Conservation (phyloP, 2,113 vertebrate species). For the Oryzias javanicus region DNA sequence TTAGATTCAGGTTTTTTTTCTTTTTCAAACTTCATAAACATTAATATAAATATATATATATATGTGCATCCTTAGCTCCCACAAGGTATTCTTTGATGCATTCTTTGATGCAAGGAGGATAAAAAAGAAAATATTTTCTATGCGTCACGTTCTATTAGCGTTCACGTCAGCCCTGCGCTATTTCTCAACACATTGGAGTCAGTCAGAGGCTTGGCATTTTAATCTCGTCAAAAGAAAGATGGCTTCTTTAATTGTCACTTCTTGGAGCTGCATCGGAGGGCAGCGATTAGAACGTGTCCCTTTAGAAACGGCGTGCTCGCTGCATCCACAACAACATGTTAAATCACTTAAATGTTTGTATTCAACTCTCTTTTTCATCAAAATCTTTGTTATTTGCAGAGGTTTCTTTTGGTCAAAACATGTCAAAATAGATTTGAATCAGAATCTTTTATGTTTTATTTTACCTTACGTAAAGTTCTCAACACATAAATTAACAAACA, state of each 20-base stretch:
- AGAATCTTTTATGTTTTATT: conserved; percentile 36
- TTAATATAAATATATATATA: too few relatives aligned
- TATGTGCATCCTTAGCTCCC: too few relatives aligned
- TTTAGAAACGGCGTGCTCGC: conserved; percentile 1
- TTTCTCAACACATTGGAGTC: conserved; percentile 24
- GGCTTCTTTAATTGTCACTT: conserved; percentile 23
- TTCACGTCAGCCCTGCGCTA: conserved; percentile 5
- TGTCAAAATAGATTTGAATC: conserved; percentile 57
- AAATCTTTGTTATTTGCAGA: conserved; percentile 32
- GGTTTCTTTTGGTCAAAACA: conserved; percentile 59
- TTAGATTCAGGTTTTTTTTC: too few relatives aligned
- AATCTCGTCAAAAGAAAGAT: conserved; percentile 22
- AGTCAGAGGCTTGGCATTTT: conserved; percentile 18
- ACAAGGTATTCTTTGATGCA: neutral
- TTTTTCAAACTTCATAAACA: too few relatives aligned
- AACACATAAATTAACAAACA: conserved; percentile 50
- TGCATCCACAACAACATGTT: neutral
- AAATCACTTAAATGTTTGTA: too few relatives aligned
- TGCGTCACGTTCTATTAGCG: conserved; percentile 23
- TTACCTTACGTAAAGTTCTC: conserved; percentile 51
- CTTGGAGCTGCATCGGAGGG: conserved; percentile 6
- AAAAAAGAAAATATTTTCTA: conserved; percentile 27
- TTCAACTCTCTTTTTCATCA: conserved; percentile 23
- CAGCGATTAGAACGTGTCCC: neutral
- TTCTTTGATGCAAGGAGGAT: neutral